Evolutionary conservation across 2,888 invertebrate species (phyloP), one percentile per base, ranked within the genome.

Genomic region (Seladonia tumulorum): DNA sequence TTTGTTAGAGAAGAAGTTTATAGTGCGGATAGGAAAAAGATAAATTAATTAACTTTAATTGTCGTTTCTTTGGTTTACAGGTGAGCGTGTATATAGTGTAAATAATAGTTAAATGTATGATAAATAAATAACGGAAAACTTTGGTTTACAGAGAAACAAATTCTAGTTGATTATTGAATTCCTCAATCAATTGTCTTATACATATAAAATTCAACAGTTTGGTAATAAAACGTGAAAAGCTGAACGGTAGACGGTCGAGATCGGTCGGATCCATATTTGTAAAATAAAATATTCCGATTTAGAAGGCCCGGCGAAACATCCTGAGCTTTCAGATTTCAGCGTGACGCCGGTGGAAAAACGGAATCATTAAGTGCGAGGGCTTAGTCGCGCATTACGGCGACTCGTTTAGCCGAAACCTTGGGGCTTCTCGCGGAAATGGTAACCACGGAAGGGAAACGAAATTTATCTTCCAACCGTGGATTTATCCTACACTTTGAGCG

Each of bases 401-500:
- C 29, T 35, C 29, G 63, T 18, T 63, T 35, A 63, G 29, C 29
- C 39, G 68, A 12, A 68, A 39, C 12, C 66, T 35, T 12, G 68
- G 4, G 22, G 10, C 35, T 10, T 12, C 5, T 10, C 68, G 22
- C 18, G 39, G 10, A 68, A 7, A 68, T 35, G 35, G 68, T 39
- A 22, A 22, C 35, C 68, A 12, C 39, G 68, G 39, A 68, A 18
- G 8, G 22, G 35, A 68, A 68, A 39, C 68, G 68, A 68, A 68
- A 68, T 68, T 68, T 68, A 39, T 68, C 68, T 68, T 22, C 12
- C 39, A 18, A 25, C 22, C 35, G 39, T 68, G 10, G 68, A 68
- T 39, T 68, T 71, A 71, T 71, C 45, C 42, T 22, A 42, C 42
- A 45, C 71, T 71, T 68, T 68, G 39, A 68, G 68, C 68, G 22